Base-by-base conservation (phyloP, 2,888 invertebrate species). In the Lordiphosa fenestrarum region DNA sequence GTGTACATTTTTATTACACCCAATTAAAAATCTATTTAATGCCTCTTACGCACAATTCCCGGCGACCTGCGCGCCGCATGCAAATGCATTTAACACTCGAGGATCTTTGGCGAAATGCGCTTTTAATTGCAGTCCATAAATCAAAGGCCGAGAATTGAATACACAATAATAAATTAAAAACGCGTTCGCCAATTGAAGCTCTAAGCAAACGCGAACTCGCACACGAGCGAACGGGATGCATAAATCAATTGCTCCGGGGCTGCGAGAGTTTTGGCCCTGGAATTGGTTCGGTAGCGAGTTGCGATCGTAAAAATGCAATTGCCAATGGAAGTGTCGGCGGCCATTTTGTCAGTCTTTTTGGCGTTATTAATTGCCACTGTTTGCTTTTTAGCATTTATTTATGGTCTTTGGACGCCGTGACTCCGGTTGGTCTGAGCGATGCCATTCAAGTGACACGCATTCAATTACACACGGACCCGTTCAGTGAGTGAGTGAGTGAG, bases 101-200 rank as follows among this genome's bases (percentile, higher is more conserved):
- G 10, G 53, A 49, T 68, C 66, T 61, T 50, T 66, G 55, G 55
- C 61, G 58, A 70, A 81, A 75, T 82, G 73, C 63, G 71, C 69
- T 86, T 86, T 83, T 85, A 86, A 86, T 87, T 86, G 85, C 69
- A 51, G 66, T 60, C 62, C 80, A 80, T 86, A 82, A 86, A 87
- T 86, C 86, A 86, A 74, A 44, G 35, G 25, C 41, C 52, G 55
- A 57, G 52, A 58, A 52, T 53, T 58, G 40, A 70, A 44, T 62
- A 64, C 64, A 65, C 44, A 44, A 66, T 59, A 65, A 66, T 73
- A 50, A 66, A 76, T 78, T 72, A 66, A 53, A 64, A 71, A 63
- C 60, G 64, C 67, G 9, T 10, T 30, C 9, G 30, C 30, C 30
- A 30, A 30, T 30, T 9, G 30, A 62, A 53, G 37, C 51, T 46